Base-by-base conservation (phyloP, 1,140 invertebrate genomes). In the Dysdera silvatica region DNA sequence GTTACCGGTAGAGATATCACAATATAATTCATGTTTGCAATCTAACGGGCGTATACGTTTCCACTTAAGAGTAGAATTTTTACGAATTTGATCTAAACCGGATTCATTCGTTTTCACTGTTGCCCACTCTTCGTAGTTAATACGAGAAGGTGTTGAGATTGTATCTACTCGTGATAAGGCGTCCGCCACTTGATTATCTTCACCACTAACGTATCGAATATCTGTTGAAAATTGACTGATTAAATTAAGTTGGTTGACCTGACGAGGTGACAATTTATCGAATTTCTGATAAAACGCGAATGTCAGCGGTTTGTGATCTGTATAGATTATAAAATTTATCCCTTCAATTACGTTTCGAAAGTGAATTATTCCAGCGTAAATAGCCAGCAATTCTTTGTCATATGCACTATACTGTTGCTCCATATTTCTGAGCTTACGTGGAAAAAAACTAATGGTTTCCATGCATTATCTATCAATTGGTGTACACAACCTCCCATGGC, bases 151-250 rank as follows among this genome's bases (percentile, higher is more conserved):
- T 5, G 6, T 20, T 2, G 16, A 2, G 2, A 43, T 47, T 32
- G 4, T 3, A 23, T 18, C 12, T 8, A 61, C 18, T 10, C 57
- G 49, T 6, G 61, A 65, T 4, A 63, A 32, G 1, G 61, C 5
- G 61, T 64, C 61, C 1, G 61, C 61, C 8, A 63, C 37, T 26
- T 48, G 43, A 47, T 79, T 78, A 3, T 72, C 63, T 2, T 62
- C 52, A 10, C 78, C 76, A 2, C 64, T 23, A 20, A 78, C 67
- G 61, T 77, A 70, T n/a, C 60, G 35, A 32, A 78, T 74, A 26
- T 75, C 65, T 0, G 72, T 74, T 0, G 72, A 71, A 55, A 73
- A 77, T 65, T 76, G 74, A 1, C 68, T 57, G 16, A 79, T 75
- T 29, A 62, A 74, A 54, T 77, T 70, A 0, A 78, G 57, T 12